Evolutionary conservation across 2,797 vertebrate species (phyloP).

Genomic region (Lerista edwardsae): DNA sequence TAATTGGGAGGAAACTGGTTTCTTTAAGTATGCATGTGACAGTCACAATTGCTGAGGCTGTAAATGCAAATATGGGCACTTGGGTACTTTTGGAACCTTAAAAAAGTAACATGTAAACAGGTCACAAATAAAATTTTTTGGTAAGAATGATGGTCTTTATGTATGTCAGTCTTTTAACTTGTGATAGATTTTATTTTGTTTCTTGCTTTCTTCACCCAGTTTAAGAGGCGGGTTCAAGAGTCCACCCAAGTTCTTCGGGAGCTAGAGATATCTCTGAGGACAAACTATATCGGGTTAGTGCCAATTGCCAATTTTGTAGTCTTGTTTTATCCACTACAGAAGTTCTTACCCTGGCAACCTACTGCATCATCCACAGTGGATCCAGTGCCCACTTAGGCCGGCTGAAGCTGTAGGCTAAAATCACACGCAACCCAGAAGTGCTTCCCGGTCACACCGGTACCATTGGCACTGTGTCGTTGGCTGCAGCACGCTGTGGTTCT

Average conservation of each 20-base stretch:
- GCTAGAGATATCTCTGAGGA: conserved; percentile 94
- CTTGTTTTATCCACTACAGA: background rate
- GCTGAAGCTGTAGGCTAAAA: background rate
- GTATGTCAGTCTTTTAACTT: background rate
- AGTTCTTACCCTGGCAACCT: no score
- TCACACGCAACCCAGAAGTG: no score
- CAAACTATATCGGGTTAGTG: conserved; percentile 93
- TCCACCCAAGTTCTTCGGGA: conserved; percentile 91
- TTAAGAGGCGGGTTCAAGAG: conserved; percentile 90
- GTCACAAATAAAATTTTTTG: background rate
- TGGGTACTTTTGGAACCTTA: background rate
- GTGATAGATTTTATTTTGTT: background rate
- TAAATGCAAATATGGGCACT: background rate
- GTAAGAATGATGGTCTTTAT: background rate
- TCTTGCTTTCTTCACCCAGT: conserved; percentile 72
- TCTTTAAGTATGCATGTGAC: background rate
- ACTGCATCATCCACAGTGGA: no score
- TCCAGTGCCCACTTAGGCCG: no score
- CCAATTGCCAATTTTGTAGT: background rate
- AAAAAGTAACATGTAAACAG: background rate
- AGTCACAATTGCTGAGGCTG: background rate
- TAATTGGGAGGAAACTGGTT: background rate
- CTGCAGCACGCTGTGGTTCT: no score
- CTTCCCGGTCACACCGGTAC: no score
- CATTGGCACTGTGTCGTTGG: no score